Base-by-base conservation (phyloP, 2,888 invertebrate species). In the Tillus elongatus region DNA sequence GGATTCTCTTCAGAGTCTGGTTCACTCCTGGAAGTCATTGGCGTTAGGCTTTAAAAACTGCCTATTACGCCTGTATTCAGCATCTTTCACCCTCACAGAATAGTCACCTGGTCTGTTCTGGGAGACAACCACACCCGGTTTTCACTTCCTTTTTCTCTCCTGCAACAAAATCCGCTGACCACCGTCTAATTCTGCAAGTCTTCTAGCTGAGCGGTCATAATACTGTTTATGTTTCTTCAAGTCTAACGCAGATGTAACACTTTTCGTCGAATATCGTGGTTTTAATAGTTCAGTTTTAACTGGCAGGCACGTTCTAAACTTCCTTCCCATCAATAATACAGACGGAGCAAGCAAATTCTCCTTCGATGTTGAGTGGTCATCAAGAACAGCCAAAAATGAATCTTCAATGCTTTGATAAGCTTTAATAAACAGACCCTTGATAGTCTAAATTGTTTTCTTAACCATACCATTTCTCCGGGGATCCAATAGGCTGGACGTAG, bases 31-130 rank as follows among this genome's bases (percentile, higher is more conserved):
- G n/a, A n/a, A n/a, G n/a, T n/a, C n/a, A n/a, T n/a, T n/a, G n/a
- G n/a, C n/a, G n/a, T 19, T 8, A 6, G 24, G 24, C n/a, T 19
- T 19, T n/a, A 19, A 19, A 19, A 19, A 19, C 24, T 19, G 24
- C n/a, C 24, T 19, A 19, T 19, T 19, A n/a, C 24, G 24, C 24
- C 24, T 19, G 24, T 19, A 19, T n/a, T 19, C 24, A 19, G 24
- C 24, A 19, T 19, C 24, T n/a, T 19, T n/a, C n/a, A 19, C 24
- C 24, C n/a, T 19, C 24, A 19, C n/a, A 19, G 24, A 8, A n/a
- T 19, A 19, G 24, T 19, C 24, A 19, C 24, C n/a, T n/a, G 24
- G 24, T 19, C 24, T n/a, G n/a, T n/a, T 19, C 6, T 19, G 24
- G 6, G n/a, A 19, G n/a, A n/a, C n/a, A n/a, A 19, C 24, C n/a